Percentiles rank a stretch among this genome's conserved stretches.
Conservation (phyloP, 30 jellyfish, hydroid and myxozoan species). For the Morbakka virulenta region DNA sequence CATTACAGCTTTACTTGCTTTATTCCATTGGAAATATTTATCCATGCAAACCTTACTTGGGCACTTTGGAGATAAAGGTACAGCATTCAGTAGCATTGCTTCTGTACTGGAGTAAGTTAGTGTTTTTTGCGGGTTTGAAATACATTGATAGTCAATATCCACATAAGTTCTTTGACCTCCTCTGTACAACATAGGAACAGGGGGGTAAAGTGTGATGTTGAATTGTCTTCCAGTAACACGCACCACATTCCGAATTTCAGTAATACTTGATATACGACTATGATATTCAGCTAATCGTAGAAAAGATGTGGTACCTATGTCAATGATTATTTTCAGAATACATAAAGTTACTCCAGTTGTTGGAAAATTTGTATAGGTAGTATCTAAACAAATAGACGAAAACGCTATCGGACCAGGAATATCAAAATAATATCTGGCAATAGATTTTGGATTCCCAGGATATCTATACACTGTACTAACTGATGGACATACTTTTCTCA, state of each 20-base stretch:
- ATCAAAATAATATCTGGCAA: no score
- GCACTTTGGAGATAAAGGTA: background rate
- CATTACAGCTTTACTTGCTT: background rate
- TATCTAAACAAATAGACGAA: background rate
- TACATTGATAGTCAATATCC: background rate
- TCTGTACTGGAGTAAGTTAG: background rate
- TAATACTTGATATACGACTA: background rate
- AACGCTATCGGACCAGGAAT: background rate
- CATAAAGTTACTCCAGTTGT: no score
- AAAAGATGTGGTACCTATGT: no score
- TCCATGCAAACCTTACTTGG: background rate
- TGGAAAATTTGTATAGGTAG: no score
- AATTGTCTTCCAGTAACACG: background rate
- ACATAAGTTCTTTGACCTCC: background rate
- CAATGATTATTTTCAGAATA: no score
- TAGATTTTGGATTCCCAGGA: background rate
- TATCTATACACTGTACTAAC: background rate
- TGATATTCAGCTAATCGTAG: background rate
- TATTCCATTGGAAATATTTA: background rate
- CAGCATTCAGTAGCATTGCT: background rate
- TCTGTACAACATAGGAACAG: background rate
- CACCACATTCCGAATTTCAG: background rate
- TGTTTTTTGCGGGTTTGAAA: background rate
- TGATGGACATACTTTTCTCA: background rate
- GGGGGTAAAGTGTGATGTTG: slow-evolving; percentile 1